These are phyloP conservation scores for Gephyroberyx darwinii DNA, from an alignment of 2,797 vertebrate species.

Conservation along the genomic window DNA sequence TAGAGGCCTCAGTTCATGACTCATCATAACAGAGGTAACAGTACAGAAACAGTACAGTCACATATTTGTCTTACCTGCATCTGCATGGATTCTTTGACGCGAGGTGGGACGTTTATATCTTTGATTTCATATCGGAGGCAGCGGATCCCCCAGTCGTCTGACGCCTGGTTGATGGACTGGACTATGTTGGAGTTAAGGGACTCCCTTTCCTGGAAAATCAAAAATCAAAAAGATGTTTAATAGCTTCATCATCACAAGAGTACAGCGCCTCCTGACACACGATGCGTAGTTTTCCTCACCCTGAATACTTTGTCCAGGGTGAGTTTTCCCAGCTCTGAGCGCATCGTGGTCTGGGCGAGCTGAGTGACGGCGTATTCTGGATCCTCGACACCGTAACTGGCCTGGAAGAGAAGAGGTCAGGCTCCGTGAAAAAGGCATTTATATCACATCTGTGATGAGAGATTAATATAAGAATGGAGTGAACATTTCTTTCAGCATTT, in stretches of 20 bases:
- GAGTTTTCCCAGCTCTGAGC: slow-evolving; percentile 96
- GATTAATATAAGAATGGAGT: neutral
- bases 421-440: neutral
- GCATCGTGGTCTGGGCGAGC: slow-evolving; percentile 97
- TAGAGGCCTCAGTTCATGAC: too few relatives aligned
- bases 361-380: slow-evolving; percentile 98
- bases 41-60: too few relatives aligned
- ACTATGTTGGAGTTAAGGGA: slow-evolving; percentile 93
- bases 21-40: too few relatives aligned
- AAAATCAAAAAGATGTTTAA: neutral
- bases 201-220: slow-evolving; percentile 87
- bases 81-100: slow-evolving; percentile 98
- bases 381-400: slow-evolving; percentile 97
- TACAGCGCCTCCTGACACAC: too few relatives aligned
- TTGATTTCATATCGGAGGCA: slow-evolving; percentile 98
- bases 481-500: neutral
- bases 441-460: neutral
- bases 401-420: slow-evolving; percentile 73
- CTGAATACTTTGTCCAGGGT: slow-evolving; percentile 96
- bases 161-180: slow-evolving; percentile 92
- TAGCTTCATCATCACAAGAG: neutral
- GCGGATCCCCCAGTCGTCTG: slow-evolving; percentile 95
- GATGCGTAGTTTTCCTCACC: slow-evolving; percentile 77
- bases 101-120: slow-evolving; percentile 94
- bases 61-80: slow-evolving; percentile 91